phyloP scores from a whole-genome alignment of 2,113 vertebrate genomes.

The Neodontobutis hainanensis region DNA sequence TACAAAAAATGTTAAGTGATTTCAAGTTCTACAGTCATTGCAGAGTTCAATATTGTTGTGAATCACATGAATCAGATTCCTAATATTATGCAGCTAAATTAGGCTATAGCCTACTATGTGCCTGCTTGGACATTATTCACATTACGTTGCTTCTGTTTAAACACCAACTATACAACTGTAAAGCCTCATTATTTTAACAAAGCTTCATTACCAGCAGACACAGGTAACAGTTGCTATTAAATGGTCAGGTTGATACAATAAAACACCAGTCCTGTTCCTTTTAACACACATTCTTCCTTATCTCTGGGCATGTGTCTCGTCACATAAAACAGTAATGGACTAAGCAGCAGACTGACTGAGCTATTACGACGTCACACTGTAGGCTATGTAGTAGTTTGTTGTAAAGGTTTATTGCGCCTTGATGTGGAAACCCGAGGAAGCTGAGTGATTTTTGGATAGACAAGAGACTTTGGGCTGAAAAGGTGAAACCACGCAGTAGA shows the following conservation, averaged over 20 bases:
- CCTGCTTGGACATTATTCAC: too few species aligned
- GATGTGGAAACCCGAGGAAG: slow-evolving; percentile 27
- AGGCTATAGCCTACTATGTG: too few species aligned
- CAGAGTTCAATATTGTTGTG: too few species aligned
- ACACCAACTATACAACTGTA: neutral
- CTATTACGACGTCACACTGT: slow-evolving; percentile 34
- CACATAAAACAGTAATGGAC: slow-evolving; percentile 15
- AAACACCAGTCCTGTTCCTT: slow-evolving; percentile 39
- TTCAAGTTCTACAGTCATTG: too few species aligned
- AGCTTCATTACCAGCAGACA: slow-evolving; percentile 8
- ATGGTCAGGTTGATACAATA: slow-evolving; percentile 23
- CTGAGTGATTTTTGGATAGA: slow-evolving; percentile 9
- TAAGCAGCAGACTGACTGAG: slow-evolving; percentile 34
- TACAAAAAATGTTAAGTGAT: too few species aligned
- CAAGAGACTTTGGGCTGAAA: slow-evolving; percentile 2
- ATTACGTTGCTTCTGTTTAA: too few species aligned
- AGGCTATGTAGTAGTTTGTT: slow-evolving; percentile 33
- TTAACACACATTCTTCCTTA: slow-evolving; percentile 18
- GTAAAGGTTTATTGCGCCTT: slow-evolving; percentile 35
- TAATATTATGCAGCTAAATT: too few species aligned
- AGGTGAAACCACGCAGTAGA: neutral
- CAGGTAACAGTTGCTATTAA: slow-evolving; percentile 25
- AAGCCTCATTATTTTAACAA: neutral
- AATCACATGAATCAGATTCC: too few species aligned
- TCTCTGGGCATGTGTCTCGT: slow-evolving; percentile 18